Percentiles rank a stretch among this genome's conserved stretches.
Conservation (phyloP, 2,797 vertebrate species). For the Liasis olivaceus region DNA sequence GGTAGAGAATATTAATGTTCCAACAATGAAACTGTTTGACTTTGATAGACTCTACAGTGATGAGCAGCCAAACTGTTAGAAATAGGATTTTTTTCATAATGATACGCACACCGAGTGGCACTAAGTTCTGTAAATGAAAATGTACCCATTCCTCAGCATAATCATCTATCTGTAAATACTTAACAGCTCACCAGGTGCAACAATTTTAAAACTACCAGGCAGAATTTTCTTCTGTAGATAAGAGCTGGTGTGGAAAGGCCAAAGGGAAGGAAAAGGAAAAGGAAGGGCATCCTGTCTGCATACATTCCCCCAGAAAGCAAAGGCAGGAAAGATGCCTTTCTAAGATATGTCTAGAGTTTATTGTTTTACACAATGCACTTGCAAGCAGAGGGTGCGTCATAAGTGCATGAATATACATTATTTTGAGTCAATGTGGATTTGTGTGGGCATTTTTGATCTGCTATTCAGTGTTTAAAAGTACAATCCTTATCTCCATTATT, state of each 20-base stretch:
- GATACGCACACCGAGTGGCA: neutral
- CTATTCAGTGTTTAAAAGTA: conserved; percentile 15
- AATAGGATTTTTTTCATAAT: neutral
- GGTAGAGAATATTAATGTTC: conserved; percentile 42
- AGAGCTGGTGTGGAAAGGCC: conserved; percentile 45
- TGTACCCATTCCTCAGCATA: neutral
- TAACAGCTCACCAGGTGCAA: conserved; percentile 16
- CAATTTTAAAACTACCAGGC: neutral
- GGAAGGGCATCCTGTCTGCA: conserved; percentile 73
- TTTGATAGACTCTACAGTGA: neutral
- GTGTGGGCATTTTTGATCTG: conserved; percentile 10
- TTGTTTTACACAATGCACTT: conserved; percentile 61
- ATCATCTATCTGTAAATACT: neutral
- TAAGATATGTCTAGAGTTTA: conserved; percentile 68
- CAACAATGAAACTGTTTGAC: conserved; percentile 45
- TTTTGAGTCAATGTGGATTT: conserved; percentile 50
- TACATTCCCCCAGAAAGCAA: conserved; percentile 46
- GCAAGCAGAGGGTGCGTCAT: conserved; percentile 44
- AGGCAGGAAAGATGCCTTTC: conserved; percentile 74
- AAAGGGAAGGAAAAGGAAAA: conserved; percentile 70
- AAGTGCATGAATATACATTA: conserved; percentile 48
- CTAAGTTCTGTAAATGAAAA: neutral
- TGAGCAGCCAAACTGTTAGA: neutral
- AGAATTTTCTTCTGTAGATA: conserved; percentile 44
- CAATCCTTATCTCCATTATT: neutral